Conservation (phyloP, 2,888 invertebrate genomes). For the Drosophila paranaensis region DNA sequence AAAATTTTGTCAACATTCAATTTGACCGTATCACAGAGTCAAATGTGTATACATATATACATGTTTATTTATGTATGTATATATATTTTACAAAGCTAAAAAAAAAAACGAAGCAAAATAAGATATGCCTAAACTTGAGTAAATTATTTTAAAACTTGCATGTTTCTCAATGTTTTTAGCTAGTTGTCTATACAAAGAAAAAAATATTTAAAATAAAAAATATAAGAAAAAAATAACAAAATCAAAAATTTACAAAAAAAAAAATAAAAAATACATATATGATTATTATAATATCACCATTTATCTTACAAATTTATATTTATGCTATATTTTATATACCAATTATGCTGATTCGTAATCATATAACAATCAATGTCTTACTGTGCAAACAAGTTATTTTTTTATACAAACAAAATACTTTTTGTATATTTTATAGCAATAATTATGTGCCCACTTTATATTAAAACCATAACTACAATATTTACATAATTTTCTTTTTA, state of each 20-base stretch:
- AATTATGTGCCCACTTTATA: conserved; percentile 69
- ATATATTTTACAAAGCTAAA: conserved; percentile 14
- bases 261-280: conserved; percentile 22
- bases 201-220: conserved; percentile 1
- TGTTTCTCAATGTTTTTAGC: conserved; percentile 85
- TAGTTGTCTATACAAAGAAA: conserved; percentile 68
- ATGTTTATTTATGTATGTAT: conserved; percentile 13
- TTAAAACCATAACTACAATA: conserved; percentile 57
- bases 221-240: conserved; percentile 54
- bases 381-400: conserved; percentile 55
- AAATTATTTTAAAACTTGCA: conserved; percentile 81
- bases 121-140: conserved; percentile 67
- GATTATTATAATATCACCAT: conserved; percentile 54
- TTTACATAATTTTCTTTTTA: conserved; percentile 59
- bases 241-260: conserved; percentile 31
- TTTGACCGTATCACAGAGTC: conserved; percentile 39
- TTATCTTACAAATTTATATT: conserved; percentile 60
- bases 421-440: conserved; percentile 67
- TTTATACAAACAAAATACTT: conserved; percentile 51
- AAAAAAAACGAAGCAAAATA: conserved; percentile 18
- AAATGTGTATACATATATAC: conserved; percentile 15
- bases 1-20: conserved; percentile 31
- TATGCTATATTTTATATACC: conserved; percentile 60
- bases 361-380: conserved; percentile 47
- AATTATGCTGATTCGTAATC: conserved; percentile 43